phyloP scores from a whole-genome alignment of 2,113 vertebrate species.

The Oostethus manadensis region DNA sequence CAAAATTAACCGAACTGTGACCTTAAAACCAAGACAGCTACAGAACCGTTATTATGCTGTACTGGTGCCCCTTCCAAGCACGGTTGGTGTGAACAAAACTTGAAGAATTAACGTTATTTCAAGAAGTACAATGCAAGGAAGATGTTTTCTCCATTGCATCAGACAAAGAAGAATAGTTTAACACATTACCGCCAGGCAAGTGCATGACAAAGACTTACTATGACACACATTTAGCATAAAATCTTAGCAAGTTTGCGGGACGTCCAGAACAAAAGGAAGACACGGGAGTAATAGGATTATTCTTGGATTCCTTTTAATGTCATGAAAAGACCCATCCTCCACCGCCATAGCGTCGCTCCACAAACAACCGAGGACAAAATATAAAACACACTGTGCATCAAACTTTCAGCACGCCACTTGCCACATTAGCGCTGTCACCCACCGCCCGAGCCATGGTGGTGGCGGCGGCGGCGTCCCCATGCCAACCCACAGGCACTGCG shows the following conservation, averaged over 20 bases:
- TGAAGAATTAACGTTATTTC: background rate
- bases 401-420: slow-evolving; percentile 51
- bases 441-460: background rate
- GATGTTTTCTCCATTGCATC: background rate
- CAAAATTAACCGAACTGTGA: too few species aligned
- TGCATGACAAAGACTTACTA: slow-evolving; percentile 30
- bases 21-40: too few species aligned
- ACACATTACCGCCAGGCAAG: slow-evolving; percentile 14
- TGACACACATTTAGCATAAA: slow-evolving; percentile 44
- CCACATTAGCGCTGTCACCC: slow-evolving; percentile 42
- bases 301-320: slow-evolving; percentile 59
- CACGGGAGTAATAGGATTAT: slow-evolving; percentile 48
- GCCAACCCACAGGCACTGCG: slow-evolving; percentile 46
- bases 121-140: background rate
- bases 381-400: slow-evolving; percentile 43
- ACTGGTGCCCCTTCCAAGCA: too few species aligned
- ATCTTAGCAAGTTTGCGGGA: slow-evolving; percentile 20
- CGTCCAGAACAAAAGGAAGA: slow-evolving; percentile 45
- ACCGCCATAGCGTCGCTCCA: slow-evolving; percentile 11
- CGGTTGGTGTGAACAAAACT: too few species aligned
- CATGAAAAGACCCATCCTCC: slow-evolving; percentile 40
- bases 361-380: slow-evolving; percentile 44
- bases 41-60: too few species aligned
- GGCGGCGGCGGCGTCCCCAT: background rate
- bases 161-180: slow-evolving; percentile 17